Percentiles rank a stretch among this genome's conserved stretches.
These are phyloP conservation scores for Anarsia innoxiella DNA, from an alignment of 2,888 invertebrate genomes.

Conservation along the genomic window DNA sequence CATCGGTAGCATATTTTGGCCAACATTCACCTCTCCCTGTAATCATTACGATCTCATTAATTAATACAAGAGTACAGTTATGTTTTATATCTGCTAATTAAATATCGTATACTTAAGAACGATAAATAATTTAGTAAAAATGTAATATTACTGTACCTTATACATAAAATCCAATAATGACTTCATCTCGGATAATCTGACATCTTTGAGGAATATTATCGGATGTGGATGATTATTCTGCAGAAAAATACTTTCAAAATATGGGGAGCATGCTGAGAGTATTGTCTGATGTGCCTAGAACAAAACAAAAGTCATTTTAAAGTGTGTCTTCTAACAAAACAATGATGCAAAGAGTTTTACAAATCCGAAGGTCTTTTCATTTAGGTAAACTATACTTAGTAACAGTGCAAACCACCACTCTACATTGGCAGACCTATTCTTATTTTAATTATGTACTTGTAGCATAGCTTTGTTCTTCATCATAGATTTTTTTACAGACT, in stretches of 20 bases:
- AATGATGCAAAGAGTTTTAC: conserved; percentile 35
- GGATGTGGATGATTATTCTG: conserved; percentile 93
- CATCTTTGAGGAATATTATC: conserved; percentile 94
- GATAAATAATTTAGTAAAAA: not conserved
- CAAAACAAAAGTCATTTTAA: conserved; percentile 29
- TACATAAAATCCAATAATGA: conserved; percentile 95
- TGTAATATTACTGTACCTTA: conserved; percentile 74
- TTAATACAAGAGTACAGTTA: too few species aligned
- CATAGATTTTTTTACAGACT: conserved; percentile 7
- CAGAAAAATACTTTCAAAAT: conserved; percentile 93
- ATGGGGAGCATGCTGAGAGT: conserved; percentile 94
- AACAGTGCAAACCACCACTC: conserved; percentile 32
- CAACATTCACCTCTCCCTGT: conserved; percentile 89
- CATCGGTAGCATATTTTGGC: conserved; percentile 91
- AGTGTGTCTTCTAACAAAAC: conserved; percentile 39
- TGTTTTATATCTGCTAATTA: too few species aligned
- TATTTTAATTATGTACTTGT: conserved; percentile 54
- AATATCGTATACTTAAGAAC: too few species aligned
- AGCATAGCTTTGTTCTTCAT: conserved; percentile 29
- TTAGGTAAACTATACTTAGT: conserved; percentile 40
- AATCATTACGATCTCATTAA: conserved; percentile 22
- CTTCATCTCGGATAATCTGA: conserved; percentile 91
- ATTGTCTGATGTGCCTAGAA: conserved; percentile 93
- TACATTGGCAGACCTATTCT: conserved; percentile 46
- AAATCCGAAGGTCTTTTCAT: conserved; percentile 49